Percentiles rank a stretch among this genome's conserved stretches.
These are phyloP conservation scores for Myripristis murdjan DNA, from an alignment of 2,797 vertebrate species.

Conservation along the genomic window DNA sequence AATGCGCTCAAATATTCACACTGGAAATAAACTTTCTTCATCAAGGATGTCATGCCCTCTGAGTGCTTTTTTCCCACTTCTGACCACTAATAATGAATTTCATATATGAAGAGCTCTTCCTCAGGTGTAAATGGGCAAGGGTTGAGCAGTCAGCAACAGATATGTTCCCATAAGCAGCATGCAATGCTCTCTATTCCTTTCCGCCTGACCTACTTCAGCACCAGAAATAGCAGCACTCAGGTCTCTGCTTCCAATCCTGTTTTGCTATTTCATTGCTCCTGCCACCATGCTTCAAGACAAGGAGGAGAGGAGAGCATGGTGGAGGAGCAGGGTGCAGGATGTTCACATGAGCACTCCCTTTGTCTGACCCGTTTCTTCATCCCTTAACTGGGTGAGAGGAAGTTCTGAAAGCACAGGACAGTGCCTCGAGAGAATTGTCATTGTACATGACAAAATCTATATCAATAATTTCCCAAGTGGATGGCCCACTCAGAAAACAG, in stretches of 20 bases:
- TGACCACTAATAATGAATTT: conserved; percentile 60
- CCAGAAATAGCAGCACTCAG: conserved; percentile 94
- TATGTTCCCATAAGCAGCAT: conserved; percentile 70
- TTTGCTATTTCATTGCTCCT: conserved; percentile 90
- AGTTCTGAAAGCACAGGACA: conserved; percentile 39
- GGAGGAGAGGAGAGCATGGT: conserved; percentile 48
- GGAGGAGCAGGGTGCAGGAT: conserved; percentile 45
- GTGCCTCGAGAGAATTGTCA: conserved; percentile 25
- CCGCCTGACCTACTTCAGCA: conserved; percentile 92
- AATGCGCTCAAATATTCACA: conserved; percentile 52
- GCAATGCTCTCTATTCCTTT: conserved; percentile 82
- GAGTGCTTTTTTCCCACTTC: conserved; percentile 56
- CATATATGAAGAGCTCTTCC: conserved; percentile 48
- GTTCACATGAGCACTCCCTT: conserved; percentile 58
- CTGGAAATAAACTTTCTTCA: conserved; percentile 65
- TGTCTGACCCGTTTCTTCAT: conserved; percentile 49
- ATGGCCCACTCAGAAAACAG: conserved; percentile 19
- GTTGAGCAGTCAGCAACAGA: conserved; percentile 69
- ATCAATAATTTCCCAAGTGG: conserved; percentile 16
- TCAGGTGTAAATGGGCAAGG: conserved; percentile 65
- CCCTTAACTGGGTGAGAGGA: conserved; percentile 19
- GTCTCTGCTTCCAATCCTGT: conserved; percentile 90
- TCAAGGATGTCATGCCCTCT: conserved; percentile 72
- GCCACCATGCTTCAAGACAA: conserved; percentile 77
- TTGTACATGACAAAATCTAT: conserved; percentile 11